A percentile compares a stretch with the other conserved stretches of the same genome.
phyloP scores from a whole-genome alignment of 2,888 invertebrate species.

The Thalpophila matura region DNA sequence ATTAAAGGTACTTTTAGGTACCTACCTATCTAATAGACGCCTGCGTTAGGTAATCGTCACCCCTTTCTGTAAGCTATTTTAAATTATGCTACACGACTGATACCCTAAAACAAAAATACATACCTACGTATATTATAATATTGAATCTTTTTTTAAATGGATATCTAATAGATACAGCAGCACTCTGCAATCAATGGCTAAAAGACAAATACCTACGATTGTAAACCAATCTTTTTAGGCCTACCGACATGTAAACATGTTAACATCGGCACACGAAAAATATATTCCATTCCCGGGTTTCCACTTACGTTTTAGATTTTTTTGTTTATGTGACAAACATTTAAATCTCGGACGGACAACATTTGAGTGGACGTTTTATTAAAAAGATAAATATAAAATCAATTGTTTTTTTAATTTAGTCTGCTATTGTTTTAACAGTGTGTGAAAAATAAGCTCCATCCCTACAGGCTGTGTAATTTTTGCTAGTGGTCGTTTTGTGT shows the following conservation, averaged over 20 bases:
- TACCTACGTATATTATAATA: background rate
- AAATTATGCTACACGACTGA: no score
- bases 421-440: background rate
- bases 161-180: background rate
- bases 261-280: slow-evolving; percentile 22
- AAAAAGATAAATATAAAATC: slow-evolving; percentile 9
- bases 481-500: background rate
- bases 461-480: background rate
- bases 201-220: slow-evolving; percentile 13
- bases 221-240: slow-evolving; percentile 25
- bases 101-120: no score
- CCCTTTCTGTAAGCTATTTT: no score
- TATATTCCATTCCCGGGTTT: slow-evolving; percentile 37
- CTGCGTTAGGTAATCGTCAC: no score
- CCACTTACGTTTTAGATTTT: slow-evolving; percentile 19
- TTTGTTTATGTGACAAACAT: slow-evolving; percentile 18
- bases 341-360: slow-evolving; percentile 4
- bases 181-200: background rate
- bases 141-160: background rate
- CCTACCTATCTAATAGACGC: no score
- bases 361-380: slow-evolving; percentile 17
- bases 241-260: slow-evolving; percentile 18
- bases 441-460: slow-evolving; percentile 10
- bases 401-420: slow-evolving; percentile 13
- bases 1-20: no score